Percentiles rank a stretch among this genome's conserved stretches.
phyloP scores from a whole-genome alignment of 2,888 invertebrate genomes.

The Agonum fuliginosum region DNA sequence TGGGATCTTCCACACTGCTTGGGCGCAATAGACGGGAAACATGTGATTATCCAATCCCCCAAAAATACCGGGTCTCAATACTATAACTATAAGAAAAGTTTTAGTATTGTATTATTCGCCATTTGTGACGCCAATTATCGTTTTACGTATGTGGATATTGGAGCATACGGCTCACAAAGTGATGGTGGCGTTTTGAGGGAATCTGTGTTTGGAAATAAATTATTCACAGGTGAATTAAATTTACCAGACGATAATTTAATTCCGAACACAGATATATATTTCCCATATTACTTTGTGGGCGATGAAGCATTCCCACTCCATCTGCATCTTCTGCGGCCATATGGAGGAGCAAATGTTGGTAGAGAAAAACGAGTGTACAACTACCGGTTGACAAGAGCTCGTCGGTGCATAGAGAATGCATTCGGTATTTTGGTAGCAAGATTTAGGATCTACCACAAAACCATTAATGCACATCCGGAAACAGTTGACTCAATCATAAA shows the following conservation, averaged over 20 bases:
- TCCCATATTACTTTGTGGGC: constrained; percentile 64
- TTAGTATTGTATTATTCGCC: background rate
- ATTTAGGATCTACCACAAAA: constrained; percentile 61
- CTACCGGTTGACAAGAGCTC: constrained; percentile 62
- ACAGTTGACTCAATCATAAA: constrained; percentile 63
- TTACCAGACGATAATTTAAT: constrained; percentile 63
- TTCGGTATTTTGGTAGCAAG: constrained; percentile 62
- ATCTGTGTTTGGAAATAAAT: constrained; percentile 52
- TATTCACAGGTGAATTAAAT: constrained; percentile 60
- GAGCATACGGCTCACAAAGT: constrained; percentile 63
- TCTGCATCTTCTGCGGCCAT: constrained; percentile 60
- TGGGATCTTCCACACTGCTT: too few relatives aligned
- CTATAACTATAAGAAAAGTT: too few relatives aligned
- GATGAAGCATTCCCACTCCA: constrained; percentile 64
- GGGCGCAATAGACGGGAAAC: too few relatives aligned
- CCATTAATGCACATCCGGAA: constrained; percentile 62
- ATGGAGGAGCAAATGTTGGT: constrained; percentile 61
- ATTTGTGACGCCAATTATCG: background rate
- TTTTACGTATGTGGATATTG: constrained; percentile 62
- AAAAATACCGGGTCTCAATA: too few relatives aligned
- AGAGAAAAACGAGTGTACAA: constrained; percentile 63
- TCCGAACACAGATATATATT: constrained; percentile 61
- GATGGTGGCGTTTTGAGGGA: constrained; percentile 62
- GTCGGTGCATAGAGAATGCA: constrained; percentile 13
- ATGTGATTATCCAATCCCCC: too few relatives aligned